Conservation (phyloP, 2,113 vertebrate species). For the Datnioides undecimradiatus region DNA sequence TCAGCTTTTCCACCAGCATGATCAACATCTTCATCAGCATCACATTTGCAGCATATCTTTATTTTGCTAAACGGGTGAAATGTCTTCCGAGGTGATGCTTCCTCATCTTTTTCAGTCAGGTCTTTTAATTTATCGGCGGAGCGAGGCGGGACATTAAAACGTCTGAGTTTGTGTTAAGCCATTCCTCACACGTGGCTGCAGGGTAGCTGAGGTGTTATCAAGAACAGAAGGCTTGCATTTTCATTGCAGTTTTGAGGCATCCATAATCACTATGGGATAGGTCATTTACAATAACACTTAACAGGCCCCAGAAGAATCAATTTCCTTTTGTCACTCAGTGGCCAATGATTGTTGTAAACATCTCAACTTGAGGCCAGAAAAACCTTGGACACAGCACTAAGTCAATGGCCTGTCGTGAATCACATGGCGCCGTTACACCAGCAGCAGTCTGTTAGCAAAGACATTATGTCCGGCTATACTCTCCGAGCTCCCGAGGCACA, state of each 20-base stretch:
- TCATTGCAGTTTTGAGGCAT: conserved; percentile 68
- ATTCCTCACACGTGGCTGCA: conserved; percentile 49
- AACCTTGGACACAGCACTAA: conserved; percentile 76
- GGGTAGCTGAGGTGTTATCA: conserved; percentile 39
- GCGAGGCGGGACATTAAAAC: conserved; percentile 33
- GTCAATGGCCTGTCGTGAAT: conserved; percentile 79
- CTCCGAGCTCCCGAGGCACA: conserved; percentile 43
- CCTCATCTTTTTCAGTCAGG: conserved; percentile 22
- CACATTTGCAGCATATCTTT: conserved; percentile 45
- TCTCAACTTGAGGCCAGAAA: conserved; percentile 71
- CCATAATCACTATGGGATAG: conserved; percentile 76
- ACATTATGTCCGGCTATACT: conserved; percentile 61
- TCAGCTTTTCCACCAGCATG: conserved; percentile 39
- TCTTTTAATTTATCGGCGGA: conserved; percentile 43
- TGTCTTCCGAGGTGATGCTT: conserved; percentile 28
- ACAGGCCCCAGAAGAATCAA: conserved; percentile 75
- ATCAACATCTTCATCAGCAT: conserved; percentile 48
- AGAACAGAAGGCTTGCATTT: conserved; percentile 62
- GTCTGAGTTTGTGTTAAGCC: conserved; percentile 34
- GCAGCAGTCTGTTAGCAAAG: conserved; percentile 69
- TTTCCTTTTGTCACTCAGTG: conserved; percentile 80
- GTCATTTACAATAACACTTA: conserved; percentile 80
- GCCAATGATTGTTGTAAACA: conserved; percentile 80
- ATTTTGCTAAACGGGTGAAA: conserved; percentile 27
- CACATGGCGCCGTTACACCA: conserved; percentile 67